These are phyloP conservation scores for Cynopterus brachyotis DNA, from an alignment of 2,113 vertebrate species.

Conservation along the genomic window DNA sequence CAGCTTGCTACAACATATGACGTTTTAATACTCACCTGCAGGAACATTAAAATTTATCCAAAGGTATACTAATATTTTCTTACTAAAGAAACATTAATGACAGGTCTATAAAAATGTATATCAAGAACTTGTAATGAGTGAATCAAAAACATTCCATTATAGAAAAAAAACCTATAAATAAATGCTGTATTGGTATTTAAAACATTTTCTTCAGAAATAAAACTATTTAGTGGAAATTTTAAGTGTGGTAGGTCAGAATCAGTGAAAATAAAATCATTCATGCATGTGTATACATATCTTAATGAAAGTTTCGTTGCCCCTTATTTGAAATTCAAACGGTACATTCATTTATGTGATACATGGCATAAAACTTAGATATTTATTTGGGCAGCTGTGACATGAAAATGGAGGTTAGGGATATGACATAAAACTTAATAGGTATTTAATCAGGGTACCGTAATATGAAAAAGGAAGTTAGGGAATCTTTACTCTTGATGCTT, in stretches of 20 bases:
- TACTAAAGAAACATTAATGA: neutral
- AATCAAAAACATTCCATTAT: neutral
- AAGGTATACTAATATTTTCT: neutral
- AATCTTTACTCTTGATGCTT: neutral
- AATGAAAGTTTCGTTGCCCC: neutral
- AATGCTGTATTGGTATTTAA: neutral
- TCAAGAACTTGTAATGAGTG: neutral
- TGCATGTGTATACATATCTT: neutral
- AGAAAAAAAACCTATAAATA: neutral
- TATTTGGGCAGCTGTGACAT: no score
- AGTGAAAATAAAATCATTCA: neutral
- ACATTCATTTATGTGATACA: neutral
- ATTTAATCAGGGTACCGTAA: neutral
- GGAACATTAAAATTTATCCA: neutral
- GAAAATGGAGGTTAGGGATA: neutral
- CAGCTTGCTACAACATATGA: neutral
- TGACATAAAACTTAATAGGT: neutral
- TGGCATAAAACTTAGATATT: neutral
- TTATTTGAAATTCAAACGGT: neutral
- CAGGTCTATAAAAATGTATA: neutral
- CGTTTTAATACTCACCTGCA: neutral
- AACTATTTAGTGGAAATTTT: neutral
- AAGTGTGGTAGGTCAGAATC: neutral
- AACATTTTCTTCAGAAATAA: slow-evolving; percentile 25
- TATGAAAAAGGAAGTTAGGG: neutral